Evolutionary conservation across 2,888 invertebrate species (phyloP), one percentile per base, ranked within the genome.

Genomic region (Pammene fasciana): DNA sequence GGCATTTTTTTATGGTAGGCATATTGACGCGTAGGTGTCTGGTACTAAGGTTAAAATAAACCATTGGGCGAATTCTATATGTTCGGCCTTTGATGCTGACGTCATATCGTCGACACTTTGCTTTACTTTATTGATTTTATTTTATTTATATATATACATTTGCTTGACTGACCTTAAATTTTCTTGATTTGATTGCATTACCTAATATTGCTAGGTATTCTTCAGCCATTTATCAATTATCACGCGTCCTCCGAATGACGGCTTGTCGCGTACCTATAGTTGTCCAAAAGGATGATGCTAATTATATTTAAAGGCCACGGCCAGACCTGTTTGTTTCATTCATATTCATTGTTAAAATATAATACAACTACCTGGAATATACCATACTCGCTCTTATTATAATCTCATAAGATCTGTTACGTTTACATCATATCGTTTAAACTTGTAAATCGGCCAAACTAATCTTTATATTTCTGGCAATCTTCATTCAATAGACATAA

Each of bases 361-460:
- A 43, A 45, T 10, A 18, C 26, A 26, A 26, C 26, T 26, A 16
- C 0, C 7, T 9, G n/a, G 38, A 9, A 43, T 18, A 18, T 18
- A 4, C 11, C 13, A 10, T 41, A 13, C 14, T 26, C 38, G 38
- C 18, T n/a, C 43, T 13, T 57, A 43, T 18, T 38, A 13, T 16
- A 14, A 11, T 14, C 2, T 26, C 26, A 26, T 26, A 26, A 26
- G 26, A 26, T 26, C 26, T 4, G 4, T 26, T 26, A 26, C 26
- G 26, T 26, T 26, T 26, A 3, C 26, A 26, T 26, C 26, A 26
- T 26, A 26, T 26, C 26, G 26, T 26, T 26, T 38, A 38, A 9
- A 4, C 10, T 66, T 66, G 66, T 57, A 66, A n/a, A 26, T 26
- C 34, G 36, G 66, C 66, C 66, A 66, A 59, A 59, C 41, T 66